Conservation (phyloP, 2,888 invertebrate species). For the Melieria crassipennis region DNA sequence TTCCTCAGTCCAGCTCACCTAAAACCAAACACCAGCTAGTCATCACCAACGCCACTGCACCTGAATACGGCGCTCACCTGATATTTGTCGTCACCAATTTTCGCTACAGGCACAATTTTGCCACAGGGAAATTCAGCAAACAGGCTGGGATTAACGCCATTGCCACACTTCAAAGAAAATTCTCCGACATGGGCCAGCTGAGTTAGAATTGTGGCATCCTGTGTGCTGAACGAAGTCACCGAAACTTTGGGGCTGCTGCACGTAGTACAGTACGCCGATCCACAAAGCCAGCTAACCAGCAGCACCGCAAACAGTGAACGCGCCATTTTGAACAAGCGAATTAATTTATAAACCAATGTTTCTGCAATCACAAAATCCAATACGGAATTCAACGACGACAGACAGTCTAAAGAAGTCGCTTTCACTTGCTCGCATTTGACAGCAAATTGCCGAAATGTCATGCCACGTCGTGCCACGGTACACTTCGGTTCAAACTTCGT, state of each 20-base stretch:
- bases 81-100: constrained; percentile 80
- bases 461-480: constrained; percentile 23
- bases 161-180: constrained; percentile 84
- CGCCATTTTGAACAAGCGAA: constrained; percentile 46
- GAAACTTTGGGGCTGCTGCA: constrained; percentile 75
- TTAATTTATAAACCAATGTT: constrained; percentile 43
- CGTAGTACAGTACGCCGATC: constrained; percentile 54
- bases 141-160: constrained; percentile 76
- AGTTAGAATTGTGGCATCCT: constrained; percentile 90
- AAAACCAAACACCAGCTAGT: constrained; percentile 41
- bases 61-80: constrained; percentile 73
- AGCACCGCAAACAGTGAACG: constrained; percentile 49
- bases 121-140: constrained; percentile 89
- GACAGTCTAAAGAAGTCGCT: background rate
- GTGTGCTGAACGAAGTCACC: constrained; percentile 87
- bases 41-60: constrained; percentile 28
- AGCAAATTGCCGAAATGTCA: constrained; percentile 38
- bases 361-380: constrained; percentile 48
- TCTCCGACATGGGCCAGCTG: constrained; percentile 92
- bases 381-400: constrained; percentile 43
- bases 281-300: constrained; percentile 42
- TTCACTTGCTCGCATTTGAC: constrained; percentile 21
- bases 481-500: constrained; percentile 22
- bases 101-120: constrained; percentile 84
- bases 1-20: constrained; percentile 96